Evolutionary conservation across 2,797 vertebrate species (phyloP), one percentile per base, ranked within the genome.

Genomic region (Phoxinus dragarum): DNA sequence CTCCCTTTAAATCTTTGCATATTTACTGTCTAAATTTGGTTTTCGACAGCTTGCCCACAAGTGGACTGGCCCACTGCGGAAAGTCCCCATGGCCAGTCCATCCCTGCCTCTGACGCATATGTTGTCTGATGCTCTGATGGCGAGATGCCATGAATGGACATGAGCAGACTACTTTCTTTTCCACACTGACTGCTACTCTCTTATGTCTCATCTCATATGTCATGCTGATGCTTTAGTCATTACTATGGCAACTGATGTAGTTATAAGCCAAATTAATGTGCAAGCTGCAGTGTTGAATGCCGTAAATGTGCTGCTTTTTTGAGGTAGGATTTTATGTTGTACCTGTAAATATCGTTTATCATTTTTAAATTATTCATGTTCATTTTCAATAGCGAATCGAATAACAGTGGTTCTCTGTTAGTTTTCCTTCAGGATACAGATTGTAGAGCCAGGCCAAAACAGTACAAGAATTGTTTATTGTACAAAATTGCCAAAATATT

Each of bases 131-230:
- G 31, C 2, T 0, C 42, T 52, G 21, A 80, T 80, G 78, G 78
- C 31, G 44, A 49, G 31, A 68, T 52, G 42, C 78, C 78, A 80
- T 80, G 61, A 67, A 23, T 36, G 78, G 61, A 67, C 61, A 52
- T 68, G 44, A 68, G 78, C 64, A n/a, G 78, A 68, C 64, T 38
- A 68, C 42, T 80, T 80, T 49, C 31, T 80, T 80, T 68, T 68
- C 27, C 44, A 67, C 64, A 34, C 31, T 68, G 64, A 38, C 44
- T 52, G 64, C 47, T 52, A 11, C 44, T 68, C 19, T 61, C 9
- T 16, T 36, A 49, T 67, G 61, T 68, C 61, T 49, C 44, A n/a
- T 80, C 61, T 49, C 44, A n/a, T 80, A 80, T 1, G 42, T 68
- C 64, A 68, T n/a, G 64, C 19, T 36, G 44, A 49, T 52, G 64